Base-by-base conservation (phyloP, 30 jellyfish, hydroid and myxozoan species). In the Aurelia sp. region DNA sequence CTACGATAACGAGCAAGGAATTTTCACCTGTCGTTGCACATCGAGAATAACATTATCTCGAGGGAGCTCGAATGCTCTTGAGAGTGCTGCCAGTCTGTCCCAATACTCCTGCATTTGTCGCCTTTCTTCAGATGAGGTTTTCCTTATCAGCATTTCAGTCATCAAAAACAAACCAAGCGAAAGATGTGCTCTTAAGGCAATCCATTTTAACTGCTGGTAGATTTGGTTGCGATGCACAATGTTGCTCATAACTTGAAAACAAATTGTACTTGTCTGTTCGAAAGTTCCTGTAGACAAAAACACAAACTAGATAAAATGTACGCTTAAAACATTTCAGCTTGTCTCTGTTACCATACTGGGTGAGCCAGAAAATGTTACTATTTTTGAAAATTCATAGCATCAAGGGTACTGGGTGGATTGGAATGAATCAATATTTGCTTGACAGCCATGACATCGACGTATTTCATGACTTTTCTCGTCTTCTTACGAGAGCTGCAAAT, bases 11-110 rank as follows among this genome's bases (percentile, higher is more conserved):
- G 33, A 27, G 50, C 15, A 44, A 7, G 55, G 15, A 6, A 48
- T 17, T 1, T 18, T 41, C 71, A 90, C 97, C 88, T 77, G 62
- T 58, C 87, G 37, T 55, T 84, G 95, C 44, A 90, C 16, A 13
- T 66, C 23, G 50, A 90, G 68, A 10, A 78, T 53, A 18, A 22
- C 71, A 22, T n/a, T 35, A 53, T 61, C 81, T 7, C 63, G 15
- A 50, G 88, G 86, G 11, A 79, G 75, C 33, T 82, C 88, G 57
- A 90, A 77, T 10, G 95, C 84, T 18, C 61, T 82, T 35, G 85
- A 23, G 31, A 90, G 55, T 8, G 82, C 81, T 13, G 95, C 51
- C 44, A 83, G 50, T 52, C 91, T 66, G 55, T 70, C 95, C 97
- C 95, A 83, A 50, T 64, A 75, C 59, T 63, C 41, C 33, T 72